Base-by-base conservation (phyloP, 1,140 invertebrate species). In the Helicoverpa zea region DNA sequence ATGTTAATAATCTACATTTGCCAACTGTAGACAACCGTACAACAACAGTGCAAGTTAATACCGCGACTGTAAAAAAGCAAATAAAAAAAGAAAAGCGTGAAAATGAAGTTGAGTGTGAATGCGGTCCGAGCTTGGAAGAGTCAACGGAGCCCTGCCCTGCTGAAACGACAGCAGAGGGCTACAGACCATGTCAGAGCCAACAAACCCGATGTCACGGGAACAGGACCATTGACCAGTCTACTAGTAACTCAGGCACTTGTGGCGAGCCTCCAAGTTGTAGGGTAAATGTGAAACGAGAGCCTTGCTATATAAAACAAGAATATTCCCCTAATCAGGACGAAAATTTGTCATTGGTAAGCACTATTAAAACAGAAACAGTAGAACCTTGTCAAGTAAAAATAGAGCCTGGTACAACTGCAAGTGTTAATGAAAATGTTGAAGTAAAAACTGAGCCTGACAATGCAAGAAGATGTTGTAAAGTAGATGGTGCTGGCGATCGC, bases 401-500 rank as follows among this genome's bases (percentile, higher is more conserved):
- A 11, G 89, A 91, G 58, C 85, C 87, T 12, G 74, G 78, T 43
- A 61, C 56, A 23, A 59, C 81, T 49, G 43, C 43, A 49, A 66
- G 47, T 47, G 64, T 68, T 13, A 35, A 14, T 79, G 82, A 84
- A 35, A 85, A 82, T 73, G 81, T 90, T 2, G 81, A 82, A 64
- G 88, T 94, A 0, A 94, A 94, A 81, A 51, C 82, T 7, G 93
- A 94, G 63, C 70, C 35, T 35, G 81, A 83, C 43, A 80, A 80
- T 77, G 72, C 16, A 4, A 79, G 72, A 14, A 86, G 81, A 64
- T 89, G 86, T 75, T 87, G 87, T 81, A 86, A 86, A 52, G 64
- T 83, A 0, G 88, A 89, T 73, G 88, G 84, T 0, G 80, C 74
- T 29, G 89, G 87, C 10, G 89, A 91, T 49, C 90, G 87, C 61